Percentiles rank a stretch among this genome's conserved stretches.
phyloP scores from a whole-genome alignment of 2,888 invertebrate species.

The Mimas tiliae region DNA sequence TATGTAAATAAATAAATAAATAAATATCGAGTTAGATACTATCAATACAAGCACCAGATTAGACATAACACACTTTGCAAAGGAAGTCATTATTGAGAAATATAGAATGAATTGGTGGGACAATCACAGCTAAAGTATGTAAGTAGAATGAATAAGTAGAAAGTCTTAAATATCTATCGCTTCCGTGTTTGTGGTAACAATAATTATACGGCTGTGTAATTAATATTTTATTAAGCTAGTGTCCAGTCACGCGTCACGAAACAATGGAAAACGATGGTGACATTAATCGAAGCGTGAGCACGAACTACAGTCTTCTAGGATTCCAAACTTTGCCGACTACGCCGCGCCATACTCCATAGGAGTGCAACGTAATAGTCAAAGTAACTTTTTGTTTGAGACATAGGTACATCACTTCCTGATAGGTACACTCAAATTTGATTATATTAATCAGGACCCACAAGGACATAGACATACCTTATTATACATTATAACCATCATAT shows the following conservation, averaged over 20 bases:
- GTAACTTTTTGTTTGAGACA: too few relatives aligned
- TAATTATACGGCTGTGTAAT: constrained; percentile 47
- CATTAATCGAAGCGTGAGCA: constrained; percentile 71
- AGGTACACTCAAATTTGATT: too few relatives aligned
- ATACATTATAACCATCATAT: background rate
- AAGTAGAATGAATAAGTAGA: constrained; percentile 10
- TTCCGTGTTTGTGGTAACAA: constrained; percentile 8
- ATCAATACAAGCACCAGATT: background rate
- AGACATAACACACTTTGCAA: constrained; percentile 21
- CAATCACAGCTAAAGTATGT: too few relatives aligned
- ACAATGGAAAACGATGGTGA: constrained; percentile 70
- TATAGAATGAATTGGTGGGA: too few relatives aligned
- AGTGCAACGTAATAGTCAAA: too few relatives aligned
- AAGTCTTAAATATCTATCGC: constrained; percentile 4
- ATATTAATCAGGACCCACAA: too few relatives aligned
- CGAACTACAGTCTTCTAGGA: constrained; percentile 39
- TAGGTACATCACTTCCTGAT: too few relatives aligned
- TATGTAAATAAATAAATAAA: too few relatives aligned
- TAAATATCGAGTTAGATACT: background rate
- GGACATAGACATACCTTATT: too few relatives aligned
- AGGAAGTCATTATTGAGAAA: constrained; percentile 32
- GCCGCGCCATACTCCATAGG: too few relatives aligned
- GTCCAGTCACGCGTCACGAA: constrained; percentile 68
- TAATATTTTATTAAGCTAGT: constrained; percentile 67
- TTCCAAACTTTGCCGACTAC: constrained; percentile 1